A percentile compares a stretch with the other conserved stretches of the same genome.
Conservation (phyloP, 2,113 vertebrate genomes). For the Oreochromis aureus region DNA sequence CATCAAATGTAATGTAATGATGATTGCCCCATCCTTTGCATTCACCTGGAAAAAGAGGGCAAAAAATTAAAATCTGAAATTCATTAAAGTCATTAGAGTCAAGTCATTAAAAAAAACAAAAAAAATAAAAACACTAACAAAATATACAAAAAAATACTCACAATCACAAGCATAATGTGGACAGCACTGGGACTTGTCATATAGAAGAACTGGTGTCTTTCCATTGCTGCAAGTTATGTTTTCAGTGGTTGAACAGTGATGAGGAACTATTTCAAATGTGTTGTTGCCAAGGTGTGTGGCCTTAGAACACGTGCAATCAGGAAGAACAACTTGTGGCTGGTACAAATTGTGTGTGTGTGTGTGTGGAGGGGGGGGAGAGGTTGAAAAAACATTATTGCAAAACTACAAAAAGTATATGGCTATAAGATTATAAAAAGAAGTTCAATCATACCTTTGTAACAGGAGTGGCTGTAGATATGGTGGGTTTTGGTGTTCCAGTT, state of each 20-base stretch:
- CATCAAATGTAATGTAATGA: slow-evolving; percentile 91
- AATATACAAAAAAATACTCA: background rate
- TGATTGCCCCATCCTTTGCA: slow-evolving; percentile 93
- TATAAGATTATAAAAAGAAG: too few species aligned
- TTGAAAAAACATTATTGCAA: too few species aligned
- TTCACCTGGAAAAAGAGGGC: slow-evolving; percentile 68
- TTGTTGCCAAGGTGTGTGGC: slow-evolving; percentile 80
- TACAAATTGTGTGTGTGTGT: too few species aligned
- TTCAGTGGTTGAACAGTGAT: slow-evolving; percentile 68
- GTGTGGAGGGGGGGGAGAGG: too few species aligned
- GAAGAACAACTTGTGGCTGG: accelerated
- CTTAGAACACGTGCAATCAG: slow-evolving; percentile 76
- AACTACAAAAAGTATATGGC: too few species aligned
- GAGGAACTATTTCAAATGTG: slow-evolving; percentile 66
- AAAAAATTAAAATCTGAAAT: background rate
- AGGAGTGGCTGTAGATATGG: too few species aligned
- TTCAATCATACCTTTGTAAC: too few species aligned
- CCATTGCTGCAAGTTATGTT: slow-evolving; percentile 79
- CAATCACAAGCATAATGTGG: slow-evolving; percentile 78
- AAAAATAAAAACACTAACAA: background rate
- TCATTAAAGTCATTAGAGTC: too few species aligned
- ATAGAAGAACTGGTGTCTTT: slow-evolving; percentile 70
- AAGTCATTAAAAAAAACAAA: too few species aligned
- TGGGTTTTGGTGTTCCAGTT: too few species aligned
- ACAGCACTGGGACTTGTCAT: slow-evolving; percentile 78